Base-by-base conservation (phyloP, 2,113 vertebrate species). In the Marmota flaviventris region DNA sequence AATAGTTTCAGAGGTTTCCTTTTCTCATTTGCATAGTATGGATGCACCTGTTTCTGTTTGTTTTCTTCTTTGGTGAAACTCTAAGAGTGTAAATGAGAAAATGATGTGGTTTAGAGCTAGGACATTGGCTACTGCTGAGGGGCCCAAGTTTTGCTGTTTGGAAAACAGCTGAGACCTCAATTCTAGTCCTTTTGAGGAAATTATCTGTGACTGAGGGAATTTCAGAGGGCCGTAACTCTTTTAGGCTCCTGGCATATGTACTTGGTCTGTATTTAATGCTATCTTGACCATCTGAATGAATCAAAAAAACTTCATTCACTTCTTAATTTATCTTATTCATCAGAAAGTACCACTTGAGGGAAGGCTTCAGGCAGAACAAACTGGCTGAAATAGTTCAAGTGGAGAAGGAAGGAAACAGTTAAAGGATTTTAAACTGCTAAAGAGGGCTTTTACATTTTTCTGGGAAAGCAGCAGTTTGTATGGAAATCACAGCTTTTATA, bases 401-500 rank as follows among this genome's bases (percentile, higher is more conserved):
- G 42, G 18, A 73, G 75, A 48, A 75, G 94, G 78, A 92, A 94
- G 89, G 93, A 95, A 95, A 97, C 42, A 89, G 96, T 97, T 97
- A 97, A 97, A 93, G 39, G 17, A 83, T 79, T 96, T 96, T 86
- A 86, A 96, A 94, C 58, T 73, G 83, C 72, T 89, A 58, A 83
- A 83, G 29, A 91, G 34, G 37, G 61, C 56, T 88, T 95, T 90
- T 88, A 73, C 61, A 53, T 85, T 83, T 92, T 96, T 95, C 96
- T 82, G 63, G 56, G 58, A 96, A 94, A 89, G 86, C 63, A 91
- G 93, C 75, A 76, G 56, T 97, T 97, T 95, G 72, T 24, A 95
- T 91, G 76, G 91, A 97, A 97, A 95, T 95, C 93, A 97, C 94
- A 96, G 95, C 92, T 98, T 97, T 96, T 96, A 93, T 89, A 93